Evolutionary conservation across 2,888 invertebrate genomes (phyloP).

Genomic region (Brachynemurus nebulosus): DNA sequence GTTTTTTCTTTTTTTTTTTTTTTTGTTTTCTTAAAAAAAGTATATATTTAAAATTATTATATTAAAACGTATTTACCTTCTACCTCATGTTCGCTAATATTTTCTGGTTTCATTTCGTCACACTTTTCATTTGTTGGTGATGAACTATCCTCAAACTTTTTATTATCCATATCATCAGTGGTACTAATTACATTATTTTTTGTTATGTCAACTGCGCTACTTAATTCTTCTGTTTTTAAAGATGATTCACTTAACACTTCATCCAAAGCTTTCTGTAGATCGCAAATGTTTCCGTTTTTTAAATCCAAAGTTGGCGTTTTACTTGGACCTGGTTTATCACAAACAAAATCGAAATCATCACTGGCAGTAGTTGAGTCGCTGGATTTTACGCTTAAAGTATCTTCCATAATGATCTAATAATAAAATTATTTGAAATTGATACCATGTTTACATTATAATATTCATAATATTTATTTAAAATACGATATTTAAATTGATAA

Average conservation of each 20-base stretch:
- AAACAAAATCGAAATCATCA: conserved; percentile 57
- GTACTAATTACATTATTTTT: conserved; percentile 20
- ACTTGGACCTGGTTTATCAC: conserved; percentile 34
- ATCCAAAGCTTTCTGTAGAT: conserved; percentile 43
- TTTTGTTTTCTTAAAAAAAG: too few species aligned
- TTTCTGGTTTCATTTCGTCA: conserved; percentile 62
- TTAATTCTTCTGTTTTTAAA: background rate
- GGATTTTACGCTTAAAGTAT: conserved; percentile 51
- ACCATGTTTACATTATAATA: too few species aligned
- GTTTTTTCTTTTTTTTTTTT: too few species aligned
- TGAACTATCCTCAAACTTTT: conserved; percentile 19
- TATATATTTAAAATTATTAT: too few species aligned
- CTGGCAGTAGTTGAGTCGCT: conserved; percentile 54
- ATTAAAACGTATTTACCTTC: too few species aligned
- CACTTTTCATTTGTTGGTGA: conserved; percentile 47
- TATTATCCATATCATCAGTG: background rate
- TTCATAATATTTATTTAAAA: too few species aligned
- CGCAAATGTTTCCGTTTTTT: conserved; percentile 44
- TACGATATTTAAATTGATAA: too few species aligned
- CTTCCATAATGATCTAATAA: conserved; percentile 40
- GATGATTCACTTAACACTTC: conserved; percentile 36
- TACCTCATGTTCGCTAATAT: conserved; percentile 49
- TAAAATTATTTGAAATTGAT: too few species aligned
- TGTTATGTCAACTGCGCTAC: background rate
- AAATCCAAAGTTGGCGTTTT: conserved; percentile 44